phyloP scores from a whole-genome alignment of 1,140 invertebrate genomes.

The Tetraneura akinire region DNA sequence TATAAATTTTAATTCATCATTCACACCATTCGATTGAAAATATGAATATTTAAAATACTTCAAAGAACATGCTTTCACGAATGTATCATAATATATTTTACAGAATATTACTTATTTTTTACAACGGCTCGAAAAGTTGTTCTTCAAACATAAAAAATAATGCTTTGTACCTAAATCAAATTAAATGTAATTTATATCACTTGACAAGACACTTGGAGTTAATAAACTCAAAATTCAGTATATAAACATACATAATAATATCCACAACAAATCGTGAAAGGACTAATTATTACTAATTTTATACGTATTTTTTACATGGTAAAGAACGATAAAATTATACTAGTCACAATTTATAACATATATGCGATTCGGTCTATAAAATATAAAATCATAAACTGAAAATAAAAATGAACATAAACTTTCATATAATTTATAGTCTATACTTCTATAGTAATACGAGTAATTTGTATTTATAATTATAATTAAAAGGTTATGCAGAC shows the following conservation, averaged over 20 bases:
- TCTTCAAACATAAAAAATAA: too few relatives aligned
- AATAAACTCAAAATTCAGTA: neutral
- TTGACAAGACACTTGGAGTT: neutral
- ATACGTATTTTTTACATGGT: neutral
- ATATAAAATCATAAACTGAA: neutral
- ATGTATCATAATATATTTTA: neutral
- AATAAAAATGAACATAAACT: constrained; percentile 11
- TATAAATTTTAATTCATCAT: constrained; percentile 11
- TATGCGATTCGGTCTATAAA: constrained; percentile 22
- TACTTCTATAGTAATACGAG: too few relatives aligned
- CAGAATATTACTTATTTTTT: too few relatives aligned
- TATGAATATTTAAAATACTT: neutral
- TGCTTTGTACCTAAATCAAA: neutral
- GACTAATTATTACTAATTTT: neutral
- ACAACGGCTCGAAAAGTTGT: neutral
- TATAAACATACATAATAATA: neutral
- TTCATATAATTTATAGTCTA: constrained; percentile 29
- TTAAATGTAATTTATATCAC: neutral
- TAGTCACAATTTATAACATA: neutral
- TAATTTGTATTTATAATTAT: too few relatives aligned
- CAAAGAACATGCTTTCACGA: constrained; percentile 11
- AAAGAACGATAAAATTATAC: neutral
- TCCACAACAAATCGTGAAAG: neutral
- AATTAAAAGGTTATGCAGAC: too few relatives aligned
- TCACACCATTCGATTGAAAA: neutral